Evolutionary conservation across 1,140 invertebrate species (phyloP).

Genomic region (Sycophila sp.): DNA sequence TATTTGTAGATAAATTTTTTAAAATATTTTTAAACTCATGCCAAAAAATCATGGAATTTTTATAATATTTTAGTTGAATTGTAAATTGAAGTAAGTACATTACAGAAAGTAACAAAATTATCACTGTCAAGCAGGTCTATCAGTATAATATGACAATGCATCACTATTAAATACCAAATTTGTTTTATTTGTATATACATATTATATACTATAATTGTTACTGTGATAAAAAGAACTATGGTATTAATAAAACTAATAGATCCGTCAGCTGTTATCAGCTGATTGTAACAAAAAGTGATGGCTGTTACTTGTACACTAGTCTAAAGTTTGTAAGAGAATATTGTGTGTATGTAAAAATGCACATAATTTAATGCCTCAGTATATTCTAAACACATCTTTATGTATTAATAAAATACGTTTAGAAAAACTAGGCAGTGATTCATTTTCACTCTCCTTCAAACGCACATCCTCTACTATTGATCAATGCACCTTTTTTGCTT

Average conservation of each 20-base stretch:
- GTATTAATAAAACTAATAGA: constrained; percentile 17
- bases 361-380: neutral
- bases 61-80: no score
- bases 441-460: constrained; percentile 46
- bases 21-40: neutral
- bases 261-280: neutral
- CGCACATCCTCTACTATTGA: neutral
- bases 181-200: constrained; percentile 34
- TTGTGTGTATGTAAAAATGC: constrained; percentile 11
- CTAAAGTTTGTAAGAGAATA: constrained; percentile 27
- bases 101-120: no score
- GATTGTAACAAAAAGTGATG: neutral
- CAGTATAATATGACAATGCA: neutral
- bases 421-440: neutral
- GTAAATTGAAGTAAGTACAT: no score
- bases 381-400: constrained; percentile 40
- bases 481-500: constrained; percentile 49
- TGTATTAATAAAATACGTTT: constrained; percentile 12
- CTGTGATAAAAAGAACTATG: constrained; percentile 52
- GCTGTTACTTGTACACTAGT: constrained; percentile 18
- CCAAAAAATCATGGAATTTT: no score
- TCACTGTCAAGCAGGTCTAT: neutral
- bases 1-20: neutral
- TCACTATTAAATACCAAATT: constrained; percentile 6
- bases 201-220: constrained; percentile 48